Evolutionary conservation across 1,140 invertebrate species (phyloP).

Genomic region (Cotesia vestalis): DNA sequence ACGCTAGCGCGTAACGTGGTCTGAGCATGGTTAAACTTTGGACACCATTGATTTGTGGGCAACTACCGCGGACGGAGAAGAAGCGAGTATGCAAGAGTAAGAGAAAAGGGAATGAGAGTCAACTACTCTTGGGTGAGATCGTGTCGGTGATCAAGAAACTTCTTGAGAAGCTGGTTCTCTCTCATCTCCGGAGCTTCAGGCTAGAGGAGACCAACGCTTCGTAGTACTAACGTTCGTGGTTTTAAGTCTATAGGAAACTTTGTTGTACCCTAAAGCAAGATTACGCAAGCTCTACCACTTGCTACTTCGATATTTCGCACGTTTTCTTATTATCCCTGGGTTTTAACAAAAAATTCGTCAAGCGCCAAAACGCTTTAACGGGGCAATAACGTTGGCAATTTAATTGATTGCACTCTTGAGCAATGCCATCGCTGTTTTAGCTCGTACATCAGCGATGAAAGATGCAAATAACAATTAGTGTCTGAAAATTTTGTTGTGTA

Average conservation of each 20-base stretch:
- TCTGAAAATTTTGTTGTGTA: too few species aligned
- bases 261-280: constrained; percentile 15
- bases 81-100: constrained; percentile 26
- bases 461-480: too few species aligned
- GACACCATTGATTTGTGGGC: constrained; percentile 57
- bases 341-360: too few species aligned
- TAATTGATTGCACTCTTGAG: too few species aligned
- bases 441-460: too few species aligned
- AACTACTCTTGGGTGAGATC: constrained; percentile 33
- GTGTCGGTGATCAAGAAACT: constrained; percentile 36
- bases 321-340: not conserved
- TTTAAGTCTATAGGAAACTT: constrained; percentile 19
- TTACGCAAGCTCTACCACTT: not conserved
- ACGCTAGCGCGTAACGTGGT: constrained; percentile 50
- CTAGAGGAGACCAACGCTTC: constrained; percentile 17
- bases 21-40: constrained; percentile 54
- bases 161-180: constrained; percentile 29
- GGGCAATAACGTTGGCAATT: too few species aligned
- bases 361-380: too few species aligned
- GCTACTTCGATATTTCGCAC: constrained; percentile 14
- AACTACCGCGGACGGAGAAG: constrained; percentile 34
- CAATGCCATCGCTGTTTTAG: too few species aligned
- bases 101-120: constrained; percentile 27
- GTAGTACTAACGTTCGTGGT: constrained; percentile 21
- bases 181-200: constrained; percentile 25